Evolutionary conservation across 2,113 vertebrate species (phyloP).

Genomic region (Ptilorrhoa leucosticta): DNA sequence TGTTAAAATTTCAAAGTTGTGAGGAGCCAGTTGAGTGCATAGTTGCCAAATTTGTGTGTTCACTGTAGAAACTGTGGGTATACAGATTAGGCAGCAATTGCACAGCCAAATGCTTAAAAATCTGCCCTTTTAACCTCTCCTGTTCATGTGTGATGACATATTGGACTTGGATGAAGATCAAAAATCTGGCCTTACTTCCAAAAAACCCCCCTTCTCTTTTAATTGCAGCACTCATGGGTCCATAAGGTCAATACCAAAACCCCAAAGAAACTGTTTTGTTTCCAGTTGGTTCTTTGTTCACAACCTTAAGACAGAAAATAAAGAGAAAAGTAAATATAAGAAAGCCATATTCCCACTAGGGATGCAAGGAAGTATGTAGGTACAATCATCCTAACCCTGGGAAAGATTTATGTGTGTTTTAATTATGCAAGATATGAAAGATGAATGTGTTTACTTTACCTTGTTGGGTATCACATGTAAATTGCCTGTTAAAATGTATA

Average conservation of each 20-base stretch:
- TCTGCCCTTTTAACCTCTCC: not conserved
- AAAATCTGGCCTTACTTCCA: slow-evolving; percentile 1
- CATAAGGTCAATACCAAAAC: not conserved
- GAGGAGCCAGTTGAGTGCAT: not conserved
- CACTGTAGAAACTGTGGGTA: not conserved
- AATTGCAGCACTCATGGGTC: not conserved
- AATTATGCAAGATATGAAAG: not conserved
- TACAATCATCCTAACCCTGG: not conserved
- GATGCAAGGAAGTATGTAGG: not conserved
- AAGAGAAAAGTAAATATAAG: not conserved
- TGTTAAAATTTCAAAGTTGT: not conserved
- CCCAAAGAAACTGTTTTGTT: not conserved
- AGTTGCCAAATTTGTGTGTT: not conserved
- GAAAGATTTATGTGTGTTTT: not conserved
- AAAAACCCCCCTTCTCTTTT: not conserved
- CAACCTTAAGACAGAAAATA: not conserved
- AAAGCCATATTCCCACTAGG: not conserved
- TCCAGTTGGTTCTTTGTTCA: not conserved
- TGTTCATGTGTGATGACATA: slow-evolving; percentile 24
- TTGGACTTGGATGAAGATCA: slow-evolving; percentile 7
- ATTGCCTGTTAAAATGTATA: not conserved
- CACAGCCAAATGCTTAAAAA: not conserved
- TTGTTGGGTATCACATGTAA: not conserved
- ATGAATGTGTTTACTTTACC: not conserved
- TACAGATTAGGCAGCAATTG: not conserved